A percentile compares a stretch with the other conserved stretches of the same genome.
These are phyloP conservation scores for Chymomyza fuscimana DNA, from an alignment of 2,888 invertebrate species.

Conservation along the genomic window DNA sequence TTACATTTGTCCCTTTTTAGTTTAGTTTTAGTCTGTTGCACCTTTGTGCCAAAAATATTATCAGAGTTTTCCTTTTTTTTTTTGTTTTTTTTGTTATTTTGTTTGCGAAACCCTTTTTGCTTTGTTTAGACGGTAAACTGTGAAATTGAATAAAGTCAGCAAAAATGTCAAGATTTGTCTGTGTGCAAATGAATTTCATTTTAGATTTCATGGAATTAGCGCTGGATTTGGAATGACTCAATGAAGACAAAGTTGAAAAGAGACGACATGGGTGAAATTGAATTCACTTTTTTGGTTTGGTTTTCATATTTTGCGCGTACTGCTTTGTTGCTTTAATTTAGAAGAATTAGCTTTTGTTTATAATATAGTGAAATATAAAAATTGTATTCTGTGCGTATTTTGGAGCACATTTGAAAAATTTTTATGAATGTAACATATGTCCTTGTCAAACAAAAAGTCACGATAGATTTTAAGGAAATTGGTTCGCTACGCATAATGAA, in stretches of 20 bases:
- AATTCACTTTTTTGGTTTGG: no score
- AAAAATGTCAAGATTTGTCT: constrained; percentile 57
- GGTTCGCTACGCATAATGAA: no score
- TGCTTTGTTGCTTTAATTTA: no score
- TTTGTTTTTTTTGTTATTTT: neutral
- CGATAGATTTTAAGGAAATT: no score
- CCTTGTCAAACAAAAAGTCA: no score
- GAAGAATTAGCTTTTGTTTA: no score
- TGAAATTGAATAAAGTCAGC: constrained; percentile 62
- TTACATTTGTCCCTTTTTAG: neutral
- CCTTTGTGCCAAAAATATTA: constrained; percentile 46
- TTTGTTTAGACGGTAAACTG: constrained; percentile 26
- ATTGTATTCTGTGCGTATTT: no score
- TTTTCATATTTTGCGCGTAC: no score
- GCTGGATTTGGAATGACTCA: neutral
- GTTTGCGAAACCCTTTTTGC: neutral
- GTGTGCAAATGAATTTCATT: constrained; percentile 46
- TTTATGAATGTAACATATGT: no score
- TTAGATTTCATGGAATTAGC: constrained; percentile 35
- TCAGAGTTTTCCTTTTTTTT: constrained; percentile 40
- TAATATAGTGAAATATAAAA: no score
- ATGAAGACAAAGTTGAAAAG: neutral
- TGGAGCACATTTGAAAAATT: no score
- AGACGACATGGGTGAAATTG: no score
- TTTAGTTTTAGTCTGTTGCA: constrained; percentile 2